Conservation (phyloP, 2,888 invertebrate species). For the Lasioglossum figueresi region DNA sequence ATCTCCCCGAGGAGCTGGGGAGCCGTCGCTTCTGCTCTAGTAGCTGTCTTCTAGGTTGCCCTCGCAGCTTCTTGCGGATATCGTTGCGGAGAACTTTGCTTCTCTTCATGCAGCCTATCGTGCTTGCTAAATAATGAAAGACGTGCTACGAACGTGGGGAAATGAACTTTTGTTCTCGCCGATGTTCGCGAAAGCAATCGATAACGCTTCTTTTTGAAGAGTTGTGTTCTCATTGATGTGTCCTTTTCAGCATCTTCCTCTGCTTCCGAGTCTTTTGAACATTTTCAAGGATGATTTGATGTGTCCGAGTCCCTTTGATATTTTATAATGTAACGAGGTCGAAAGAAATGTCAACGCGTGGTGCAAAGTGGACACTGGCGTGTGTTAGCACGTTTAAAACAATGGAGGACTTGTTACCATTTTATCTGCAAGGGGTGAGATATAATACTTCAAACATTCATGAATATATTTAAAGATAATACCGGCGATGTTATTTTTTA, state of each 20-base stretch:
- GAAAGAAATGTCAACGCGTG: not conserved
- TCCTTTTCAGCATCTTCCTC: not conserved
- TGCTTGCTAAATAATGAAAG: not conserved
- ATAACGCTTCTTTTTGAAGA: not conserved
- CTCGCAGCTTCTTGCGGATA: not conserved
- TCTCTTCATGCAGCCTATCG: not conserved
- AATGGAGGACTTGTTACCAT: not conserved
- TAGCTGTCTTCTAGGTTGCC: slow-evolving; percentile 5
- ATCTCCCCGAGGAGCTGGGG: slow-evolving; percentile 24
- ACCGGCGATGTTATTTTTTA: not conserved
- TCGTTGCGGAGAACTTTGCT: not conserved
- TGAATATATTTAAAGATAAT: not conserved
- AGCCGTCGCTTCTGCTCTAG: not conserved
- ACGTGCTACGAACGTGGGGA: not conserved
- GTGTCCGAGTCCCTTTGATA: not conserved
- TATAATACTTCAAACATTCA: not conserved
- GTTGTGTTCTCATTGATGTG: not conserved
- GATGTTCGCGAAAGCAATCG: not conserved
- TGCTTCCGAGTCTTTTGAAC: not conserved
- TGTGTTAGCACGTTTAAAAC: not conserved
- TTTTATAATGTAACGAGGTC: not conserved
- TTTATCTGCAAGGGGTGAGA: not conserved
- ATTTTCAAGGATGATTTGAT: not conserved
- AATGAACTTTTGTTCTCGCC: not conserved
- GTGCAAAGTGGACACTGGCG: not conserved